phyloP scores from a whole-genome alignment of 2,113 vertebrate species.

The Salvelinus sp. region DNA sequence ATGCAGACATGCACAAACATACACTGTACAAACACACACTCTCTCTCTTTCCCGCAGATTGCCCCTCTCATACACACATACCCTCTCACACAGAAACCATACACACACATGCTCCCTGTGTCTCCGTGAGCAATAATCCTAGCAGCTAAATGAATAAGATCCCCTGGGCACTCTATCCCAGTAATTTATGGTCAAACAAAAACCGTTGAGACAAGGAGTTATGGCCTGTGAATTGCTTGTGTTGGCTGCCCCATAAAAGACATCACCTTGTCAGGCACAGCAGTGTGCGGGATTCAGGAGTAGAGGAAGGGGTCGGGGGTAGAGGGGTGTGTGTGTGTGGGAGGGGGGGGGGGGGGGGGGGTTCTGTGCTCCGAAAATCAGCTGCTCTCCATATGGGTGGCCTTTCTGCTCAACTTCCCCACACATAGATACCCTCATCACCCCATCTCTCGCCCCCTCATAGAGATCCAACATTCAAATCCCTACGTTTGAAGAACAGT shows the following conservation, averaged over 20 bases:
- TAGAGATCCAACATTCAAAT: background rate
- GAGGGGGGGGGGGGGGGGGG: background rate
- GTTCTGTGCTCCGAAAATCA: conserved; percentile 58
- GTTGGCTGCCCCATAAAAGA: conserved; percentile 77
- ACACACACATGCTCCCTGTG: background rate
- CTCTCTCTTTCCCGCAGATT: conserved; percentile 28
- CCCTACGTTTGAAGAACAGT: no score
- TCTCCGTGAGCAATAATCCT: conserved; percentile 43
- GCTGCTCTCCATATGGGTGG: conserved; percentile 83
- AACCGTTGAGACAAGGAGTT: conserved; percentile 79
- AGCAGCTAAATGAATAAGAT: conserved; percentile 60
- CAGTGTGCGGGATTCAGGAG: conserved; percentile 17
- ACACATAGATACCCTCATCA: no score
- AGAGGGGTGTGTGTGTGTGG: conserved; percentile 17
- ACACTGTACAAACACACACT: conserved; percentile 5
- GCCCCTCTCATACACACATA: conserved; percentile 7
- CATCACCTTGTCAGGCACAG: conserved; percentile 69
- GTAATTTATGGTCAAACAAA: conserved; percentile 79
- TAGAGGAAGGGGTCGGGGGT: conserved; percentile 7
- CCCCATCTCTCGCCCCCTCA: background rate
- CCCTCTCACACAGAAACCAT: background rate
- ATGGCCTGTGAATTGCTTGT: conserved; percentile 81
- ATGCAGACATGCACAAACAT: no score
- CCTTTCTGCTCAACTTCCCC: conserved; percentile 13
- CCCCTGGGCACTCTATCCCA: conserved; percentile 63